phyloP scores from a whole-genome alignment of 1,140 invertebrate genomes.

The Drosophila yakuba region DNA sequence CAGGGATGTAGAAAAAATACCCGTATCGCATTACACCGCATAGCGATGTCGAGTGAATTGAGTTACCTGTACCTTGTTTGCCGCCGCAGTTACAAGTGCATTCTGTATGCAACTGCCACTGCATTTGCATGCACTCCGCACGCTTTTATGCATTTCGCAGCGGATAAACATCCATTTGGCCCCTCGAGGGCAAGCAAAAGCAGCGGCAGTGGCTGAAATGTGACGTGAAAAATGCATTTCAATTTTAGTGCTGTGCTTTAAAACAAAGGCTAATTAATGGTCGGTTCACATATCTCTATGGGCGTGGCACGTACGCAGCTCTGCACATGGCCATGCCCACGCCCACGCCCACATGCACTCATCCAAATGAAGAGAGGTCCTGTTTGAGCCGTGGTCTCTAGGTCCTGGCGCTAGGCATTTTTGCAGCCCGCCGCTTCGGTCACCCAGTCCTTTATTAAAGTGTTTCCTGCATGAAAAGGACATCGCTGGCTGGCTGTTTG shows the following conservation, averaged over 20 bases:
- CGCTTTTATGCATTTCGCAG: conserved; percentile 69
- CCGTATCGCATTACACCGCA: conserved; percentile 16
- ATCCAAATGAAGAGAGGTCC: conserved; percentile 40
- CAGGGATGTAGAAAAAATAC: neutral
- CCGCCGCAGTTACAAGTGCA: conserved; percentile 44
- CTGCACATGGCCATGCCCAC: neutral
- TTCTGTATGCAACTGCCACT: conserved; percentile 25
- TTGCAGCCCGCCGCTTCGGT: conserved; percentile 5
- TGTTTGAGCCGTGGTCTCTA: conserved; percentile 5
- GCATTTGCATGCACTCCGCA: conserved; percentile 56
- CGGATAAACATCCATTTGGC: conserved; percentile 61
- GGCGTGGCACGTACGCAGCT: neutral
- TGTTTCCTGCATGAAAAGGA: conserved; percentile 49
- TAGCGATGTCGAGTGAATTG: conserved; percentile 22
- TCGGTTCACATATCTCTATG: conserved; percentile 26
- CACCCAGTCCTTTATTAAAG: conserved; percentile 44
- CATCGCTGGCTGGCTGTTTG: conserved; percentile 7
- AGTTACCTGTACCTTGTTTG: conserved; percentile 12
- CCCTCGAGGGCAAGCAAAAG: neutral
- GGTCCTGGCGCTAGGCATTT: conserved; percentile 17
- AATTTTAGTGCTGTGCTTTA: conserved; percentile 56
- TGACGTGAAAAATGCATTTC: conserved; percentile 76
- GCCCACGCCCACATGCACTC: conserved; percentile 32
- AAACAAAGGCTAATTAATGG: conserved; percentile 76
- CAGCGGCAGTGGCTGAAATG: neutral